A percentile compares a stretch with the other conserved stretches of the same genome.
phyloP scores from a whole-genome alignment of 2,888 invertebrate genomes.

The Arctia plantaginis region DNA sequence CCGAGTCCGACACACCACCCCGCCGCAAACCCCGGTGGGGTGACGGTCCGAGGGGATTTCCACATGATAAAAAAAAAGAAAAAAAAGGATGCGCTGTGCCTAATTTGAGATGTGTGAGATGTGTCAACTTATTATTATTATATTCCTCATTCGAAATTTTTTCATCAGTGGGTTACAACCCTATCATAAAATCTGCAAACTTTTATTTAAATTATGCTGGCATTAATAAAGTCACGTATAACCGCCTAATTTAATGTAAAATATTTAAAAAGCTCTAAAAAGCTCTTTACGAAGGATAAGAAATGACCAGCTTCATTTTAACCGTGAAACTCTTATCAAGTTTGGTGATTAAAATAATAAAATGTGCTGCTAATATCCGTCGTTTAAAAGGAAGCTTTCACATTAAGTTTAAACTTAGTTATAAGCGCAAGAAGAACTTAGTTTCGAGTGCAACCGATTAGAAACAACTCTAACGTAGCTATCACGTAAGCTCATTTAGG shows the following conservation, averaged over 20 bases:
- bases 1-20: no score
- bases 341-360: conserved; percentile 39
- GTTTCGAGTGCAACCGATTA: conserved; percentile 4
- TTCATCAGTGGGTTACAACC: no score
- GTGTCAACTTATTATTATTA: no score
- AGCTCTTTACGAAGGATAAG: conserved; percentile 16
- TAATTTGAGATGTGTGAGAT: no score
- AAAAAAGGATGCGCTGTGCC: no score
- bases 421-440: conserved; percentile 21
- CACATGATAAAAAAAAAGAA: no score
- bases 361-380: conserved; percentile 26
- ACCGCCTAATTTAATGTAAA: conserved; percentile 26
- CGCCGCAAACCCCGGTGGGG: no score
- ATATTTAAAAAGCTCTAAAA: conserved; percentile 20
- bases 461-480: conserved; percentile 2
- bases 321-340: conserved; percentile 32
- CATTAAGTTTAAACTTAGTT: conserved; percentile 24
- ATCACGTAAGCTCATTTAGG: not conserved
- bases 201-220: not conserved
- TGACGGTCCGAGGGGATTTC: no score
- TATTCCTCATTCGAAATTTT: no score
- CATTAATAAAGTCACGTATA: not conserved
- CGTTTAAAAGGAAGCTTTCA: conserved; percentile 17
- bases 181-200: no score
- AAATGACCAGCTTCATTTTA: conserved; percentile 19